Evolutionary conservation across 2,797 vertebrate species (phyloP).

Genomic region (Adrianichthys oophorus): DNA sequence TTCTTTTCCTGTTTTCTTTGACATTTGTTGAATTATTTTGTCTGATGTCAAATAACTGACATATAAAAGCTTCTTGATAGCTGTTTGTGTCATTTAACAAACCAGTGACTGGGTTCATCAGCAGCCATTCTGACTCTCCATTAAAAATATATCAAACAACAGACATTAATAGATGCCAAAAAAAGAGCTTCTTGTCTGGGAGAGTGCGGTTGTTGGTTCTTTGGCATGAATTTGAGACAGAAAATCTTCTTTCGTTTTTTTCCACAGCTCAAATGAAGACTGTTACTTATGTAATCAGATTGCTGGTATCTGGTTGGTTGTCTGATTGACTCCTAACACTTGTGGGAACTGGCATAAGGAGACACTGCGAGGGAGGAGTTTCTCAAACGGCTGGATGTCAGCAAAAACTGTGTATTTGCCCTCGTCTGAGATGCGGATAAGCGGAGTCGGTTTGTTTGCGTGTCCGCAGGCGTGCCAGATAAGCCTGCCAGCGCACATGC

Average conservation of each 20-base stretch:
- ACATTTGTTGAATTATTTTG: background rate
- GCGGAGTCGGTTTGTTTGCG: background rate
- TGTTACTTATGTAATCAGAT: background rate
- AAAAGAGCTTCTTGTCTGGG: background rate
- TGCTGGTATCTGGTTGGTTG: conserved; percentile 3
- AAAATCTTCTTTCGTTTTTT: no score
- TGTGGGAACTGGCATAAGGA: conserved; percentile 10
- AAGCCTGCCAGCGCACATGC: conserved; percentile 7
- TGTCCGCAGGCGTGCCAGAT: conserved; percentile 1
- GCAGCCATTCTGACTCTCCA: background rate
- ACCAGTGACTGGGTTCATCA: background rate
- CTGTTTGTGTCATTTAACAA: conserved; percentile 5
- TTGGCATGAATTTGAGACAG: no score
- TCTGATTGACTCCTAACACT: conserved; percentile 28
- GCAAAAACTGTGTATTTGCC: background rate
- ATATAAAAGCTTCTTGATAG: conserved; percentile 4
- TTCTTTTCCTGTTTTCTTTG: background rate
- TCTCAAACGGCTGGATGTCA: conserved; percentile 2
- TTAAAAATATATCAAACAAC: background rate
- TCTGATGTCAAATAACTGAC: background rate
- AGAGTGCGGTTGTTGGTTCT: background rate
- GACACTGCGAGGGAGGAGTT: background rate
- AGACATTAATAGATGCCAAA: background rate
- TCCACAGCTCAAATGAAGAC: background rate
- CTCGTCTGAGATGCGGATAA: background rate